Base-by-base conservation (phyloP, 2,797 vertebrate genomes). In the Rhynchonycteris naso region DNA sequence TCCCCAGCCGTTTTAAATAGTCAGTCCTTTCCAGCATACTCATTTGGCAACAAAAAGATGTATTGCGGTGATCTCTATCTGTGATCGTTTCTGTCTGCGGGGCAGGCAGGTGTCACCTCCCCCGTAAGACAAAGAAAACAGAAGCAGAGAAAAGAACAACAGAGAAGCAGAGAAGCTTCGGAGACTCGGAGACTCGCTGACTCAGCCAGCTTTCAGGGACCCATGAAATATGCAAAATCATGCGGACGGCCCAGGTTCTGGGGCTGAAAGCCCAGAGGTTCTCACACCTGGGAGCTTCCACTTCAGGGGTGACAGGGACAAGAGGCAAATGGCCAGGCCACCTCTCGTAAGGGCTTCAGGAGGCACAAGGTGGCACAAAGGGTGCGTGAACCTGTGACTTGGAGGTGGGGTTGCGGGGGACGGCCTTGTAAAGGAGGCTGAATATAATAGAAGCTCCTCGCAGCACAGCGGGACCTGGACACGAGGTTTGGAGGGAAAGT, bases 181-280 rank as follows among this genome's bases (percentile, higher is more conserved):
- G 7, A 58, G 63, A 13, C 13, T 15, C 19, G 22, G 7, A 58
- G 63, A 13, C 30, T 52, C 59, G 2, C 1, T 22, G 6, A 15
- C 1, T 56, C 68, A 14, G 35, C 8, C 3, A 35, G 38, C 1
- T 4, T 5, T 52, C 52, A 0, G 1, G 2, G 21, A 18, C 66
- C 0, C 43, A 22, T 47, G 11, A 1, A 15, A 18, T 12, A 1
- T 0, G 2, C 1, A 19, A 13, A 1, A 15, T 15, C 12, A 1
- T 0, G 2, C 2, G 15, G 68, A 6, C 1, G 22, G 14, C 14
- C 16, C 4, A 6, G 43, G 76, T 12, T 43, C 33, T 8, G 4
- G 2, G n/a, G 43, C 22, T 3, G 15, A 30, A 47, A n/a, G 13
- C 18, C 66, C 35, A 9, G 16, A 0, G 14, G 5, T 21, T 26